Evolutionary conservation across 2,888 invertebrate species (phyloP).

Genomic region (Temnothorax rugatulus): DNA sequence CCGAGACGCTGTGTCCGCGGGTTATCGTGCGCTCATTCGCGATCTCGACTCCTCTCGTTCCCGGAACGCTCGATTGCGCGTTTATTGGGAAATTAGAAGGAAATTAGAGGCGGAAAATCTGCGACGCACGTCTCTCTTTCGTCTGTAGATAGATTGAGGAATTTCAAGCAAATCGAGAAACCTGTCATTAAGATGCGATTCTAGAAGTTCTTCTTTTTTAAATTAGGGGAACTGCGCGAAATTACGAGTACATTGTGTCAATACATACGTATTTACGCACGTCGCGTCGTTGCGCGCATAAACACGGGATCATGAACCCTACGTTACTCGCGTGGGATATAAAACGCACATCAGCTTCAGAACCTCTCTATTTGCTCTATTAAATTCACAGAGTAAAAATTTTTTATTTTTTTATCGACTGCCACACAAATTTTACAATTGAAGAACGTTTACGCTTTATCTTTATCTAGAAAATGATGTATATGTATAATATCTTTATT

Average conservation of each 20-base stretch:
- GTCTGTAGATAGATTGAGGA: neutral
- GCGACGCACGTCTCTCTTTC: neutral
- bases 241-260: neutral
- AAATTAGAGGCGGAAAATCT: neutral
- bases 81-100: conserved; percentile 11
- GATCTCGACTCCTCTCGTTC: conserved; percentile 3
- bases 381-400: neutral
- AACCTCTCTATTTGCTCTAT: neutral
- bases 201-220: neutral
- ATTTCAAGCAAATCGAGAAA: neutral
- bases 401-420: neutral
- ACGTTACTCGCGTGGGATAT: neutral
- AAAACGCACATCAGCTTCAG: too few species aligned
- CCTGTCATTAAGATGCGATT: neutral
- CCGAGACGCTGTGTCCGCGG: neutral
- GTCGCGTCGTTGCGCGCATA: too few species aligned
- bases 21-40: neutral
- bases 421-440: neutral
- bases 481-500: neutral
- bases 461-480: neutral
- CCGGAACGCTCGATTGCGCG: conserved; percentile 2
- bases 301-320: neutral
- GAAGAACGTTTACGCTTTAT: neutral
- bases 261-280: neutral
- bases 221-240: neutral